Evolutionary conservation across 2,113 vertebrate genomes (phyloP), one percentile per base, ranked within the genome.

Genomic region (Grantiella picta): DNA sequence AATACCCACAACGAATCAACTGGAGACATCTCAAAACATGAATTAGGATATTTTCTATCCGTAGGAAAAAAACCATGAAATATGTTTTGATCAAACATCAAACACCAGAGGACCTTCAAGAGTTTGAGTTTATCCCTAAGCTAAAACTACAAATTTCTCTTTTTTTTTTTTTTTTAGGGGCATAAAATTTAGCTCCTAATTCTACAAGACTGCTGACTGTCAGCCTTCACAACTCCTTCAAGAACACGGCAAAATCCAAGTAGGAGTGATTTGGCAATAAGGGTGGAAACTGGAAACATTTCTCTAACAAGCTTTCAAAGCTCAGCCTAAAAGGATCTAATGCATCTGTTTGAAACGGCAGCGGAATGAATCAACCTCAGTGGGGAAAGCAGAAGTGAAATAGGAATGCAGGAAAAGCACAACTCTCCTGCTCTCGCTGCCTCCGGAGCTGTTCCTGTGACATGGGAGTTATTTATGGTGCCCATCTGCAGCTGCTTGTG

Each of bases 1-100:
- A 92, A 83, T 77, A 84, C 7, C 29, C 23, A 92, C 60, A 84
- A 73, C 25, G 78, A 81, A 84, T 96, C 79, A 92, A 10, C 42
- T 53, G 13, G 71, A 92, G 92, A 89, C 25, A 68, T 53, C 35
- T 95, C 52, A 24, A 90, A 68, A 66, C 31, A 65, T 61, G 75
- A 91, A 91, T 94, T 83, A 93, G 18, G 44, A 45, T 35, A 23
- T 24, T 90, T 95, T 56, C 36, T 75, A 88, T 52, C 71, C 36
- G 49, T 27, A 38, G n/a, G 35, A 79, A 61, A 82, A 17, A 52
- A 77, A 76, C 3, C 4, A 82, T 71, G n/a, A 89, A 85, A 81
- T 79, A 72, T 38, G 38, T 35, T 61, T 60, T 54, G 35, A 76
- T 38, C 38, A 38, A 38, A 38, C 10, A 28, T 69, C 36, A 90